phyloP scores from a whole-genome alignment of 2,797 vertebrate species.

The Columba guinea region DNA sequence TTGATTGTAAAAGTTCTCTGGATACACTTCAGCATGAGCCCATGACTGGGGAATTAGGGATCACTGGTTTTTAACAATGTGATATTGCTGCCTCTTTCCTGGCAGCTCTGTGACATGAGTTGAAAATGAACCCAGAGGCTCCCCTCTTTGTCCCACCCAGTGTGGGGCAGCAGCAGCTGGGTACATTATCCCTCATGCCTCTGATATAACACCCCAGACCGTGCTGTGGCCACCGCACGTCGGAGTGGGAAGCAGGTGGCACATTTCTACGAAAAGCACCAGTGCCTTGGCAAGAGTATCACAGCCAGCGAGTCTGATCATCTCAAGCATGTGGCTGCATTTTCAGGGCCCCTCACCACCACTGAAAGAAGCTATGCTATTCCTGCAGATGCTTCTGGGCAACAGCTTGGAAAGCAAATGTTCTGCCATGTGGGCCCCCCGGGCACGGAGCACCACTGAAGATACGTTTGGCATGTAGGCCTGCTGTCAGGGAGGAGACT shows the following conservation, averaged over 20 bases:
- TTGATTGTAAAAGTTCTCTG: not conserved
- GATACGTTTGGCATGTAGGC: not conserved
- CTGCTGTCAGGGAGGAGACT: not conserved
- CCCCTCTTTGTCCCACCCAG: not conserved
- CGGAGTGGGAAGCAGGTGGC: not conserved
- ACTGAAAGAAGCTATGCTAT: conserved; percentile 6
- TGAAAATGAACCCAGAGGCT: not conserved
- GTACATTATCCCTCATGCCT: not conserved
- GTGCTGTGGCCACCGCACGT: not conserved
- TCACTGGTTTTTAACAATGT: not conserved
- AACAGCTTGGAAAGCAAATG: conserved; percentile 41
- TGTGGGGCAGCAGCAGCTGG: not conserved
- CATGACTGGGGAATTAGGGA: not conserved
- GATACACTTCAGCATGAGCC: not conserved
- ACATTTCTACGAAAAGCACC: not conserved
- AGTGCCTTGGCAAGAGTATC: not conserved
- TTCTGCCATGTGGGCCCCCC: not conserved
- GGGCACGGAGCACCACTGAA: not conserved
- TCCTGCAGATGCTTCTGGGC: conserved; percentile 2
- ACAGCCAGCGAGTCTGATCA: conserved; percentile 28
- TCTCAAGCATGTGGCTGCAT: not conserved
- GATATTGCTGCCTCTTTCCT: not conserved
- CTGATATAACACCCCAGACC: not conserved
- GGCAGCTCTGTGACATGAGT: not conserved
- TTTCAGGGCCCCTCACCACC: not conserved